Percentiles rank a stretch among this genome's conserved stretches.
Evolutionary conservation across 2,797 vertebrate genomes (phyloP).

Genomic region (Botia kubotai): DNA sequence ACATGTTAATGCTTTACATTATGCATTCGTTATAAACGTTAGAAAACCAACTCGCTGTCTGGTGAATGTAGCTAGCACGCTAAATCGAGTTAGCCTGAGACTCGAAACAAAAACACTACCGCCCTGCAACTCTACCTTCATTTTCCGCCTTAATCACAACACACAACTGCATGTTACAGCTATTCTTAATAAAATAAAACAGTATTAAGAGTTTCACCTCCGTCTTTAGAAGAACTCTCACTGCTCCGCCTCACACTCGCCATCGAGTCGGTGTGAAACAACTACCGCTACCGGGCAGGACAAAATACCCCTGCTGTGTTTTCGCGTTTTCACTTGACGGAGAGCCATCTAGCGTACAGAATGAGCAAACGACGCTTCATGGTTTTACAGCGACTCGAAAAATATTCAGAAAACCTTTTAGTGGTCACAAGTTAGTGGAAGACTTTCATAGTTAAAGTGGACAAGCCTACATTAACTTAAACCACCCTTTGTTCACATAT

Average conservation of each 20-base stretch:
- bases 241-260: constrained; percentile 46
- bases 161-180: not conserved
- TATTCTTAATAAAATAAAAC: not conserved
- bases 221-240: constrained; percentile 42
- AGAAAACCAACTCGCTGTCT: not conserved
- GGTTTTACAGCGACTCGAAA: too few species aligned
- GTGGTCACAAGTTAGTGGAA: too few species aligned
- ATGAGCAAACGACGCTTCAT: not conserved
- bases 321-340: too few species aligned
- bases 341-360: not conserved
- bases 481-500: too few species aligned
- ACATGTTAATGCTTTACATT: not conserved
- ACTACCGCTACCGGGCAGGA: constrained; percentile 35
- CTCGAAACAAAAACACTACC: not conserved
- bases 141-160: not conserved
- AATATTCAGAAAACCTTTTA: too few species aligned
- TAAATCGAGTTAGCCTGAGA: not conserved
- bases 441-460: too few species aligned
- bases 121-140: not conserved
- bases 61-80: constrained; percentile 28
- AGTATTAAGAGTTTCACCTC: constrained; percentile 55
- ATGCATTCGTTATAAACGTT: too few species aligned
- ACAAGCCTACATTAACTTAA: too few species aligned
- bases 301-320: constrained; percentile 13
- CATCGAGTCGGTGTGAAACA: constrained; percentile 42